Conservation (phyloP, 2,113 vertebrate species). For the Cavia aperea region DNA sequence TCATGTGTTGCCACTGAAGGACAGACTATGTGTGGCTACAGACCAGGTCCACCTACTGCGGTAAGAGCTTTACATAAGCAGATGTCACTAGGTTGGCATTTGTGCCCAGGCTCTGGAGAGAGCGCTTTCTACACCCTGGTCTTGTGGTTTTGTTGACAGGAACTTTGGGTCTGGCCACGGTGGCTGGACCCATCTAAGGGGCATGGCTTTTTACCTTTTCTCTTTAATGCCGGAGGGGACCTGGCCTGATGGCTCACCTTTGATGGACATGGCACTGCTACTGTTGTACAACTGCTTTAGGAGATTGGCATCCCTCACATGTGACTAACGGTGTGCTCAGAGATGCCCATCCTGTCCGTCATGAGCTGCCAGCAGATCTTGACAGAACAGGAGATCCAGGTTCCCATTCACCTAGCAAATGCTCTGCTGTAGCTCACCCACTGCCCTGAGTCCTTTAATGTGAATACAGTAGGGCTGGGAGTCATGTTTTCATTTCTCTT, state of each 20-base stretch:
- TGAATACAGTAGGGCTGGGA: background rate
- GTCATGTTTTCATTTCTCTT: background rate
- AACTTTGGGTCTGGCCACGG: rapidly evolving
- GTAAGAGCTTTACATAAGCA: background rate
- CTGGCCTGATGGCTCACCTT: constrained; percentile 52
- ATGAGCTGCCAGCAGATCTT: background rate
- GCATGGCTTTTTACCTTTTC: background rate
- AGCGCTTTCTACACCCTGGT: rapidly evolving
- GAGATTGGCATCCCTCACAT: constrained; percentile 33
- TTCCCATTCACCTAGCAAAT: background rate
- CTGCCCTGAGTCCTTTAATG: background rate
- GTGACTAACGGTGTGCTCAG: constrained; percentile 20
- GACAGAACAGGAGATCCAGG: background rate
- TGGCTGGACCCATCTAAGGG: background rate
- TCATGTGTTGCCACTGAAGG: background rate
- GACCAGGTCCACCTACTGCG: background rate
- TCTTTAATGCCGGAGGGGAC: background rate
- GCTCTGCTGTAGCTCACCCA: constrained; percentile 36
- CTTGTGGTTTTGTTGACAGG: background rate
- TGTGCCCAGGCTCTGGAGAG: background rate
- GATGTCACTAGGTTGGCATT: background rate
- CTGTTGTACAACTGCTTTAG: constrained; percentile 48
- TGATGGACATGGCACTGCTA: constrained; percentile 36
- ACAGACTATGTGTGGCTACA: too few relatives aligned
- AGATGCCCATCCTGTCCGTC: background rate